Percentiles rank a stretch among this genome's conserved stretches.
Conservation (phyloP, 2,113 vertebrate genomes). For the Neogobius melanostomus region DNA sequence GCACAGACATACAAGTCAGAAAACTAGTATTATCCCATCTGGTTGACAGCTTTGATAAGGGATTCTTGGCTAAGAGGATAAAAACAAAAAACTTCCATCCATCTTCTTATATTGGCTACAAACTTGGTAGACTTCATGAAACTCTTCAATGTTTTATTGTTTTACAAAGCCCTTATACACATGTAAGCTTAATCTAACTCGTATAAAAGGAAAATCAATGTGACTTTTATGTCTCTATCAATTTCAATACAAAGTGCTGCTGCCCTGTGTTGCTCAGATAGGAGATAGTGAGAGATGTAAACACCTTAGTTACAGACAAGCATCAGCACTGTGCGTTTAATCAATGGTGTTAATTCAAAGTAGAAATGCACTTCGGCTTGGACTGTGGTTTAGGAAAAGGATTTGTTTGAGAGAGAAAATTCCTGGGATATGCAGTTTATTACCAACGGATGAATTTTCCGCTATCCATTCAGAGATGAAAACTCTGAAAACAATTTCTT, state of each 20-base stretch:
- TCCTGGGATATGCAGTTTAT: constrained; percentile 9
- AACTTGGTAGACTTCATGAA: not conserved
- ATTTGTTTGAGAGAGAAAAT: not conserved
- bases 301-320: constrained; percentile 11
- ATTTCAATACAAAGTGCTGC: constrained; percentile 15
- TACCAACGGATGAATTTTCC: too few species aligned
- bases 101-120: not conserved
- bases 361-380: not conserved
- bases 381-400: constrained; percentile 10
- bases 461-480: too few species aligned
- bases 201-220: constrained; percentile 20
- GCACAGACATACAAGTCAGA: too few species aligned
- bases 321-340: constrained; percentile 20
- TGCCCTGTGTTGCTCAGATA: constrained; percentile 9
- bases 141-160: not conserved
- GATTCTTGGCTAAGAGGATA: too few species aligned
- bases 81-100: too few species aligned
- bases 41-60: too few species aligned
- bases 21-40: too few species aligned
- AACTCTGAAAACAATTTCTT: too few species aligned
- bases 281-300: constrained; percentile 10
- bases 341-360: constrained; percentile 26
- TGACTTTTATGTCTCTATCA: constrained; percentile 27
- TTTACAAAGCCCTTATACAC: not conserved
- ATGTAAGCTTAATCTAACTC: constrained; percentile 12